Percentiles rank a stretch among this genome's conserved stretches.
Conservation (phyloP, 2,797 vertebrate species). For the Schizopygopsis malacanthus region DNA sequence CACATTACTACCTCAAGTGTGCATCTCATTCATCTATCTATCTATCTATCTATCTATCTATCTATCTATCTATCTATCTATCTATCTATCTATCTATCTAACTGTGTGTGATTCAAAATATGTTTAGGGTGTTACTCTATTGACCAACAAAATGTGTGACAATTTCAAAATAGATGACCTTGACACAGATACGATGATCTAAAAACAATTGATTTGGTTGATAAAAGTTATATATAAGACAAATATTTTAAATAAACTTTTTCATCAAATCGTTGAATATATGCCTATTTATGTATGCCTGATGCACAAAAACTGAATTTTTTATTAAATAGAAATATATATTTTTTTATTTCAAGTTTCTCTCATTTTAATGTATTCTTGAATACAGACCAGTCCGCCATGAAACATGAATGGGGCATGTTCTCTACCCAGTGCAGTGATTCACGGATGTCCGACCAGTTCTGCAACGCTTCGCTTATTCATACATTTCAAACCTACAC, state of each 20-base stretch:
- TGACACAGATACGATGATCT: neutral
- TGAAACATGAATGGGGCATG: neutral
- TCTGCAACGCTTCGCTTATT: conserved; percentile 23
- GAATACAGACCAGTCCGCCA: neutral
- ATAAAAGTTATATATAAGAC: neutral
- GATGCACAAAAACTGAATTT: neutral
- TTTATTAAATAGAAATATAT: too few species aligned
- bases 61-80: too few species aligned
- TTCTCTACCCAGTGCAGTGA: conserved; percentile 10
- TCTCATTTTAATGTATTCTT: neutral
- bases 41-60: too few species aligned
- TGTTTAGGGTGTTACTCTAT: too few species aligned
- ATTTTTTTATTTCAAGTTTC: too few species aligned
- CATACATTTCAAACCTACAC: conserved; percentile 35
- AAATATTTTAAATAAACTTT: neutral
- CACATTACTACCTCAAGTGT: too few species aligned
- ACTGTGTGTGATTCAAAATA: too few species aligned
- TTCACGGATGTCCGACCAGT: conserved; percentile 16
- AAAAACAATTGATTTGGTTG: neutral
- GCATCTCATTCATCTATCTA: too few species aligned
- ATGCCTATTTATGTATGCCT: neutral
- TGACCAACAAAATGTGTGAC: neutral
- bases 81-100: too few species aligned
- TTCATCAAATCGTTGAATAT: neutral
- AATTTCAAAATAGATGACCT: neutral